Percentiles rank a stretch among this genome's conserved stretches.
These are phyloP conservation scores for Hormaphis cornu DNA, from an alignment of 1,140 invertebrate genomes.

Conservation along the genomic window DNA sequence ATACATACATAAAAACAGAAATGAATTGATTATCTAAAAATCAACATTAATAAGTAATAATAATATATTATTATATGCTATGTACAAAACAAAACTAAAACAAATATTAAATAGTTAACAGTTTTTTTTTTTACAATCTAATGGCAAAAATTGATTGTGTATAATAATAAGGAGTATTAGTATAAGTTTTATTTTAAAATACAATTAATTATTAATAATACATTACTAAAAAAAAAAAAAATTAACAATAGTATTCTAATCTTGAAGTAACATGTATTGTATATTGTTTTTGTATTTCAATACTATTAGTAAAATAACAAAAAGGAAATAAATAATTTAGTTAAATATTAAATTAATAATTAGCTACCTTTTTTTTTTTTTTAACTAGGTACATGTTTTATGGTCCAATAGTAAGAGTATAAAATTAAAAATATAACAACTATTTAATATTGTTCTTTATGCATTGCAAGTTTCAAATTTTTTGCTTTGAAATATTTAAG, in stretches of 20 bases:
- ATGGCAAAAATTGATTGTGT: constrained; percentile 25
- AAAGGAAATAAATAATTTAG: neutral
- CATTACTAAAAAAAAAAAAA: constrained; percentile 4
- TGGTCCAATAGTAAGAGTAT: neutral
- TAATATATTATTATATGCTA: constrained; percentile 21
- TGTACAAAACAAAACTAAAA: constrained; percentile 29
- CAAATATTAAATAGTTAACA: constrained; percentile 31
- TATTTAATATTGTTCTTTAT: neutral
- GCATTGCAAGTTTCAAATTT: neutral
- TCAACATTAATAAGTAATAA: neutral
- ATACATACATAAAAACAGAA: neutral
- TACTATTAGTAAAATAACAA: neutral
- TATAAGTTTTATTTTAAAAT: constrained; percentile 8
- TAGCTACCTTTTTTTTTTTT: neutral
- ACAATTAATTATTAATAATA: constrained; percentile 15
- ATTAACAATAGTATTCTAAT: constrained; percentile 4
- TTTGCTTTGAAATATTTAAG: neutral
- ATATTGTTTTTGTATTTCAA: constrained; percentile 1
- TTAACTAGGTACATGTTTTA: neutral
- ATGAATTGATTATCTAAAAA: neutral
- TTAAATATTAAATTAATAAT: neutral
- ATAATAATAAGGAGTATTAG: constrained; percentile 15
- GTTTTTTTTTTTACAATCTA: constrained; percentile 20
- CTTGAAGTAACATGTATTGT: neutral
- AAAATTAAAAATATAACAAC: neutral